phyloP scores from a whole-genome alignment of 2,797 vertebrate species.

The Pseudocheirus occidentalis region DNA sequence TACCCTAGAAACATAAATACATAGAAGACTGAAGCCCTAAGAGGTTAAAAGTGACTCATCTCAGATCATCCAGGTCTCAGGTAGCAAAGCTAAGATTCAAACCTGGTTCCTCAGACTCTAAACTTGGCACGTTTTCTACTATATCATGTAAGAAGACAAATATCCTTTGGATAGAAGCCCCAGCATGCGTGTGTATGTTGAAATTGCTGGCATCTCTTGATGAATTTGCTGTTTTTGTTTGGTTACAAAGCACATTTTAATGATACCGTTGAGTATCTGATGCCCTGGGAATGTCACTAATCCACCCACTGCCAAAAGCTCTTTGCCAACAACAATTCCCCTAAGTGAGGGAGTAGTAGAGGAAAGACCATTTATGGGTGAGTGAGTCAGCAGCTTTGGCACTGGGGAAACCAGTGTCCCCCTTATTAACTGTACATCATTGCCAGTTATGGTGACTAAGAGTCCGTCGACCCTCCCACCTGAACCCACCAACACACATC shows the following conservation, averaged over 20 bases:
- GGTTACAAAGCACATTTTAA: not conserved
- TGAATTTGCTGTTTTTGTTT: not conserved
- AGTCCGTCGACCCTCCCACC: not conserved
- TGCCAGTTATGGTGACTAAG: not conserved
- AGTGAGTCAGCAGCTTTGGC: constrained; percentile 22
- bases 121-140: not conserved
- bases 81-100: not conserved
- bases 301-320: constrained; percentile 29
- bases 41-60: not conserved
- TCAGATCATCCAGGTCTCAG: not conserved
- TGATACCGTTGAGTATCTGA: not conserved
- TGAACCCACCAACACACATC: not conserved
- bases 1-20: not conserved
- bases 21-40: not conserved
- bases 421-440: not conserved
- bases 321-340: not conserved
- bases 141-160: not conserved
- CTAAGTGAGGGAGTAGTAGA: not conserved
- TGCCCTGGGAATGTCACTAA: constrained; percentile 13
- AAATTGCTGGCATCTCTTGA: not conserved
- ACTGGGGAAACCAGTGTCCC: not conserved
- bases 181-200: rapidly evolving
- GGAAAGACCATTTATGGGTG: not conserved
- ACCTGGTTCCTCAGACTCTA: not conserved
- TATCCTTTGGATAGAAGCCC: not conserved